Evolutionary conservation across 2,888 invertebrate species (phyloP).

Genomic region (Fragum whitleyi): DNA sequence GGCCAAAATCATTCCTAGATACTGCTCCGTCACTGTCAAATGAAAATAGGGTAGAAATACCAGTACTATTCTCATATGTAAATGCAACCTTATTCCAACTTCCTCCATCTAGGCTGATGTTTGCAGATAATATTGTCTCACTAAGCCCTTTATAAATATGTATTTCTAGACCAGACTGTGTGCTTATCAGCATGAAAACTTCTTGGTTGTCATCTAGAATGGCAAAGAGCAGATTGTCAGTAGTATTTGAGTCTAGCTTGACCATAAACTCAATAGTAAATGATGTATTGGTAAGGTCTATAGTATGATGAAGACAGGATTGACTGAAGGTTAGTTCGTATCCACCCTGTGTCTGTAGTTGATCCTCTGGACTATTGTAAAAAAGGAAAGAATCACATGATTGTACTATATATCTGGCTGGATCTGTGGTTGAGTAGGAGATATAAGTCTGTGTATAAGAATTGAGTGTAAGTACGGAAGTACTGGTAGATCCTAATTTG

Average conservation of each 20-base stretch:
- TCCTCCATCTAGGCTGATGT: slow-evolving; percentile 58
- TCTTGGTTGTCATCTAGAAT: slow-evolving; percentile 60
- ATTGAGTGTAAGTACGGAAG: slow-evolving; percentile 33
- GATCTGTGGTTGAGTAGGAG: slow-evolving; percentile 41
- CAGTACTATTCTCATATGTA: slow-evolving; percentile 65
- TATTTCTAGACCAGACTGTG: slow-evolving; percentile 55
- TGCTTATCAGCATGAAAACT: slow-evolving; percentile 54
- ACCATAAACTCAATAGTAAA: slow-evolving; percentile 71
- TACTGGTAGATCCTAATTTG: slow-evolving; percentile 29
- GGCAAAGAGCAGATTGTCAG: slow-evolving; percentile 66
- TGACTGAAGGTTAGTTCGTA: slow-evolving; percentile 67
- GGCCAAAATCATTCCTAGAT: slow-evolving; percentile 37
- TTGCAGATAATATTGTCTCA: slow-evolving; percentile 47
- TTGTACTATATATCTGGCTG: slow-evolving; percentile 51
- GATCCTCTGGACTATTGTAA: slow-evolving; percentile 58
- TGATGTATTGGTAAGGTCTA: slow-evolving; percentile 52
- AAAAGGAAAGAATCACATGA: slow-evolving; percentile 67
- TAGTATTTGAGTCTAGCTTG: slow-evolving; percentile 46
- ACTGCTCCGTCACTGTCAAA: slow-evolving; percentile 65
- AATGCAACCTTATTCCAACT: slow-evolving; percentile 74
- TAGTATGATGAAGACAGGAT: slow-evolving; percentile 57
- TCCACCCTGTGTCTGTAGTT: slow-evolving; percentile 66
- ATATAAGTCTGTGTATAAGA: slow-evolving; percentile 44
- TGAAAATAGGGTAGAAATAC: slow-evolving; percentile 60
- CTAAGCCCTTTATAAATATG: slow-evolving; percentile 45